Conservation (phyloP, 2,113 vertebrate species). For the Leucopsar rothschildi region DNA sequence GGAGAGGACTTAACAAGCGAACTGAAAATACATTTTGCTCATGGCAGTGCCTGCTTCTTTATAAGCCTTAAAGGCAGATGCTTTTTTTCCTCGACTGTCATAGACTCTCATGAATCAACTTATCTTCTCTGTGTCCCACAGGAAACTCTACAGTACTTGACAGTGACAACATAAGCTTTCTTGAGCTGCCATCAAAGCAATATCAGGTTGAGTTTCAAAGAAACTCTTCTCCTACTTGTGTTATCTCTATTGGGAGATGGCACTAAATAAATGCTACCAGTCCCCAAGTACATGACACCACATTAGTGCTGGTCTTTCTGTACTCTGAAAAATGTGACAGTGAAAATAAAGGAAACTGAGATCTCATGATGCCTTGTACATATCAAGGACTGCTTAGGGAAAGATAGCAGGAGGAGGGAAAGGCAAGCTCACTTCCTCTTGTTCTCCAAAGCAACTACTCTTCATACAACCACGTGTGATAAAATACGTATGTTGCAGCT, state of each 20-base stretch:
- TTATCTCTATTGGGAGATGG: background rate
- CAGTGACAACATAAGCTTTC: background rate
- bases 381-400: background rate
- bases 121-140: background rate
- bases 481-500: background rate
- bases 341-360: background rate
- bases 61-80: accelerated
- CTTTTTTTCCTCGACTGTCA: background rate
- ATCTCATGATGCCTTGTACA: background rate
- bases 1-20: background rate
- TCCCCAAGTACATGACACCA: background rate
- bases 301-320: background rate
- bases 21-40: background rate
- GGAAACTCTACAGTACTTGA: background rate
- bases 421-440: background rate
- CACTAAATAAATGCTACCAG: background rate
- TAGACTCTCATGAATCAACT: background rate
- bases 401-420: background rate
- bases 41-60: background rate
- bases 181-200: background rate
- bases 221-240: background rate
- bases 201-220: background rate
- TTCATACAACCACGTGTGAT: background rate
- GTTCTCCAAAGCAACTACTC: background rate
- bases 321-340: background rate